A percentile compares a stretch with the other conserved stretches of the same genome.
These are phyloP conservation scores for Drosophila flavopinicola DNA, from an alignment of 2,888 invertebrate species.

Conservation along the genomic window DNA sequence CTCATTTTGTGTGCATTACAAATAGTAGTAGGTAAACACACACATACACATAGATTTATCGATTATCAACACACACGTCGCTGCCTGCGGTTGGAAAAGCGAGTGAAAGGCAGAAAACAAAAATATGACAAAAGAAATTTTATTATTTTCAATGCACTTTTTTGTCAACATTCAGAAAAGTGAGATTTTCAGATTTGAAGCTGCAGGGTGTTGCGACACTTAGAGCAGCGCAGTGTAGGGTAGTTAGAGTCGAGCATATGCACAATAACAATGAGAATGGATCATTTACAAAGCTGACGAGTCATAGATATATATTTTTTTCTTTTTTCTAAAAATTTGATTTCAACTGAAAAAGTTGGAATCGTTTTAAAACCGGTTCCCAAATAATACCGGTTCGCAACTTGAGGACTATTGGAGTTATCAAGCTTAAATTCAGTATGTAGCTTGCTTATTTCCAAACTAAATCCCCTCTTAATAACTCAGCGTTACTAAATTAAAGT, in stretches of 20 bases:
- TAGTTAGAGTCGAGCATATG: conserved; percentile 19
- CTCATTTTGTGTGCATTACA: conserved; percentile 57
- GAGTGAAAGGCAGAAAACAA: conserved; percentile 30
- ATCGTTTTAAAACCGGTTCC: no score
- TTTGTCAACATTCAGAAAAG: conserved; percentile 27
- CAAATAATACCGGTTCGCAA: no score
- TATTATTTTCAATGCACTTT: conserved; percentile 21
- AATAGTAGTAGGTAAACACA: conserved; percentile 48
- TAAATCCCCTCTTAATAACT: background rate
- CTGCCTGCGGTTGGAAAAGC: conserved; percentile 47
- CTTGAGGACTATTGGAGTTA: background rate
- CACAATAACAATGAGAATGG: background rate
- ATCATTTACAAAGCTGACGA: no score
- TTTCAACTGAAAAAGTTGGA: no score
- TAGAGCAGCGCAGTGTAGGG: conserved; percentile 15
- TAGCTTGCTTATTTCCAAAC: no score
- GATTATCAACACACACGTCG: conserved; percentile 58
- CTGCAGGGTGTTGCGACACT: background rate
- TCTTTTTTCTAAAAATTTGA: no score
- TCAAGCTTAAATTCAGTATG: no score
- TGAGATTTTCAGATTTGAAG: conserved; percentile 48
- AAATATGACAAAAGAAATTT: conserved; percentile 50
- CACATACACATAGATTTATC: conserved; percentile 60
- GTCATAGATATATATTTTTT: no score
- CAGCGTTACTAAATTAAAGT: background rate